Percentiles rank a stretch among this genome's conserved stretches.
These are phyloP conservation scores for Cricetomys ansorgei DNA, from an alignment of 2,113 vertebrate species.

Conservation along the genomic window DNA sequence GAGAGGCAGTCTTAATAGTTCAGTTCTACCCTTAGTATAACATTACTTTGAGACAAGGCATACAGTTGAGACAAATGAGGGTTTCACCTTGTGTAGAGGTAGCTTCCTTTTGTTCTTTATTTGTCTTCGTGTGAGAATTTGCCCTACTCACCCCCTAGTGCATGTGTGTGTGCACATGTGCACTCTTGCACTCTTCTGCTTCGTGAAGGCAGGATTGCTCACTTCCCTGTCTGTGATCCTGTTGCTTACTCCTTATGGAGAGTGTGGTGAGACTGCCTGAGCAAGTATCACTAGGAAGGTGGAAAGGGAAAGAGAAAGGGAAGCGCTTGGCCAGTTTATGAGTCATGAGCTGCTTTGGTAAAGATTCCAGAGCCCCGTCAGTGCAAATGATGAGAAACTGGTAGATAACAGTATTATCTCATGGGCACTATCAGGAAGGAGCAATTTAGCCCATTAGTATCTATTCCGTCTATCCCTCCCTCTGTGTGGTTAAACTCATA, in stretches of 20 bases:
- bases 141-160: not conserved
- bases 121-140: not conserved
- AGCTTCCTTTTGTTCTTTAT: conserved; percentile 22
- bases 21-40: conserved; percentile 1
- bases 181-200: accelerated
- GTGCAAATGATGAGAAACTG: conserved; percentile 57
- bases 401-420: conserved; percentile 45
- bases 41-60: not conserved
- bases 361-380: conserved; percentile 57
- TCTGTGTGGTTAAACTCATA: conserved; percentile 64
- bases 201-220: conserved; percentile 12
- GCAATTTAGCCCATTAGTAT: conserved; percentile 47
- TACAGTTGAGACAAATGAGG: not conserved
- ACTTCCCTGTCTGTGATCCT: conserved; percentile 33
- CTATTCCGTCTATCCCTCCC: conserved; percentile 41
- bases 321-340: conserved; percentile 55
- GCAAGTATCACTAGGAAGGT: conserved; percentile 23
- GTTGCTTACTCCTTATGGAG: conserved; percentile 18
- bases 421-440: conserved; percentile 42
- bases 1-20: conserved; percentile 37
- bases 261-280: conserved; percentile 13
- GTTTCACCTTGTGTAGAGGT: not conserved
- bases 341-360: conserved; percentile 59
- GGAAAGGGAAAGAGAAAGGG: conserved; percentile 51
- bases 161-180: not conserved